phyloP scores from a whole-genome alignment of 2,113 vertebrate genomes.

The Haemorhous mexicanus region DNA sequence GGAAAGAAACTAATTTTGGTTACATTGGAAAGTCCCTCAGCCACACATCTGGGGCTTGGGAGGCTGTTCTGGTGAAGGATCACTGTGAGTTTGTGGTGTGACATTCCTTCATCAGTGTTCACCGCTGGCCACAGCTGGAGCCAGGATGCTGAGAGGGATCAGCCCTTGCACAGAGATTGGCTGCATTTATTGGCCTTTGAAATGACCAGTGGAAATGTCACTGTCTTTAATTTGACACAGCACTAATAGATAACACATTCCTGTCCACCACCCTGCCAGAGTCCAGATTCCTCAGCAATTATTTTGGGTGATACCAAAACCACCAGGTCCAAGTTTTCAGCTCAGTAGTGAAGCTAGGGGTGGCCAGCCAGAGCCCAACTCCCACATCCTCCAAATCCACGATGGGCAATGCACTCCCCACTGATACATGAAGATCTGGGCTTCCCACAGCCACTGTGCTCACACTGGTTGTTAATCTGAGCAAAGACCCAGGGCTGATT shows the following conservation, averaged over 20 bases:
- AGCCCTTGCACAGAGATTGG: not conserved
- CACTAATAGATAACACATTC: rapidly evolving
- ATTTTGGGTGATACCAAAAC: not conserved
- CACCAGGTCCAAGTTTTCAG: not conserved
- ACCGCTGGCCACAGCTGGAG: not conserved
- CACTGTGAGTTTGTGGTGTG: not conserved
- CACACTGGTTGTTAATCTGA: not conserved
- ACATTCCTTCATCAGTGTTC: not conserved
- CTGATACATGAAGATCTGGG: constrained; percentile 4
- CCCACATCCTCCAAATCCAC: not conserved
- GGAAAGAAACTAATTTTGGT: not conserved
- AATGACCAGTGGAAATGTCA: not conserved
- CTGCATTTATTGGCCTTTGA: not conserved
- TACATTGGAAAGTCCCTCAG: not conserved
- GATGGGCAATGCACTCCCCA: not conserved
- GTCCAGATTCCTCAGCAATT: not conserved
- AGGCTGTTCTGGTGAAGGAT: not conserved
- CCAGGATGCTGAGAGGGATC: not conserved
- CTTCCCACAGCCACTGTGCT: not conserved
- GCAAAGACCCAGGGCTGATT: constrained; percentile 38
- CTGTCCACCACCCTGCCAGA: not conserved
- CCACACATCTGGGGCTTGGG: not conserved
- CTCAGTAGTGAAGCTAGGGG: not conserved
- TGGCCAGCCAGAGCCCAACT: rapidly evolving
- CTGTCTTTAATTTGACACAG: not conserved